These are phyloP conservation scores for Amblyteles armatorius DNA, from an alignment of 2,888 invertebrate species.

Conservation along the genomic window DNA sequence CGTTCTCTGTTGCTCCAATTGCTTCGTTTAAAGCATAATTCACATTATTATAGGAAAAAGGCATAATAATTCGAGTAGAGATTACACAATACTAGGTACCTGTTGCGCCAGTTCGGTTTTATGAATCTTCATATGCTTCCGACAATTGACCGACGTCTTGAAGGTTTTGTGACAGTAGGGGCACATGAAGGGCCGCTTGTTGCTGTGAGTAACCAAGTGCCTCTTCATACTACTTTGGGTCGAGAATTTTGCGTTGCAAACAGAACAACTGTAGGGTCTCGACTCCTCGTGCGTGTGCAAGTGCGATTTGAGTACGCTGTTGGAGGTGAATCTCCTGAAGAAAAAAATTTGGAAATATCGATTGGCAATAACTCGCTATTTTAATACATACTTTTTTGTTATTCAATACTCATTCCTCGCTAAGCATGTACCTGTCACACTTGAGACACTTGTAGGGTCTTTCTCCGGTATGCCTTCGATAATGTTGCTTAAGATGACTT, in stretches of 20 bases:
- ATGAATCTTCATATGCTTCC: slow-evolving; percentile 89
- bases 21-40: slow-evolving; percentile 68
- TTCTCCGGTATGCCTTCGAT: slow-evolving; percentile 82
- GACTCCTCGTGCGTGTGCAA: slow-evolving; percentile 86
- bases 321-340: slow-evolving; percentile 85
- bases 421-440: slow-evolving; percentile 79
- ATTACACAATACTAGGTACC: slow-evolving; percentile 68
- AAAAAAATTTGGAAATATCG: slow-evolving; percentile 30
- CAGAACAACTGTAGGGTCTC: slow-evolving; percentile 85
- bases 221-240: slow-evolving; percentile 84
- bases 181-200: slow-evolving; percentile 84
- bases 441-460: slow-evolving; percentile 83
- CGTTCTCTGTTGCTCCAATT: slow-evolving; percentile 76
- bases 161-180: slow-evolving; percentile 83
- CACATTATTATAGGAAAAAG: neutral
- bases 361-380: neutral
- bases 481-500: slow-evolving; percentile 86
- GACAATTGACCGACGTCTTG: slow-evolving; percentile 86
- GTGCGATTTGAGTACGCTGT: slow-evolving; percentile 86
- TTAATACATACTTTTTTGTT: neutral
- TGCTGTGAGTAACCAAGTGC: slow-evolving; percentile 83
- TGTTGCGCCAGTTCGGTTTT: slow-evolving; percentile 85
- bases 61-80: slow-evolving; percentile 4
- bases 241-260: slow-evolving; percentile 85
- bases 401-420: neutral